A percentile compares a stretch with the other conserved stretches of the same genome.
These are phyloP conservation scores for Acrocephalus scirpaceus DNA, from an alignment of 2,797 vertebrate species.

Conservation along the genomic window DNA sequence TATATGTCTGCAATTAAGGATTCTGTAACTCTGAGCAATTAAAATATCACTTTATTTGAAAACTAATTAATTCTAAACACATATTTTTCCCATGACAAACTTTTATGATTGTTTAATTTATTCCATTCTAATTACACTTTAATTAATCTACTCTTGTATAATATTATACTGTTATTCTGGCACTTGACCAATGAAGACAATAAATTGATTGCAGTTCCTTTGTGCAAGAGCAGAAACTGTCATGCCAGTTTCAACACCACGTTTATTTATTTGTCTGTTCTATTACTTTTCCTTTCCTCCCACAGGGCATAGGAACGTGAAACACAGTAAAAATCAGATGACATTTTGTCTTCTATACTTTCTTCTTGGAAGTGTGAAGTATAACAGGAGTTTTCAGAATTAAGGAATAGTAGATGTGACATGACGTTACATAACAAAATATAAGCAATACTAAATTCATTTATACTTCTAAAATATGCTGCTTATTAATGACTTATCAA, in stretches of 20 bases:
- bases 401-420: neutral
- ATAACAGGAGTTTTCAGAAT: neutral
- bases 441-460: neutral
- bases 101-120: constrained; percentile 79
- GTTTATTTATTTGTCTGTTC: constrained; percentile 67
- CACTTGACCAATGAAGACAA: constrained; percentile 61
- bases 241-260: constrained; percentile 55
- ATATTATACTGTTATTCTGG: constrained; percentile 77
- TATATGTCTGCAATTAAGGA: constrained; percentile 76
- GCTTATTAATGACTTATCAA: neutral
- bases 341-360: constrained; percentile 6
- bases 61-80: constrained; percentile 82
- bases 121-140: constrained; percentile 81
- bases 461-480: neutral
- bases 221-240: constrained; percentile 56
- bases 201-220: constrained; percentile 68
- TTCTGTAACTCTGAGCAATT: constrained; percentile 80
- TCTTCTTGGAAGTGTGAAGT: constrained; percentile 32
- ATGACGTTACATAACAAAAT: neutral
- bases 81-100: constrained; percentile 84
- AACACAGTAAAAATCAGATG: constrained; percentile 31
- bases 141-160: constrained; percentile 81
- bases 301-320: constrained; percentile 57
- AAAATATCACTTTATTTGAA: constrained; percentile 79
- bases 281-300: constrained; percentile 68